phyloP scores from a whole-genome alignment of 2,797 vertebrate genomes.

The Melanotaenia trifasciata region DNA sequence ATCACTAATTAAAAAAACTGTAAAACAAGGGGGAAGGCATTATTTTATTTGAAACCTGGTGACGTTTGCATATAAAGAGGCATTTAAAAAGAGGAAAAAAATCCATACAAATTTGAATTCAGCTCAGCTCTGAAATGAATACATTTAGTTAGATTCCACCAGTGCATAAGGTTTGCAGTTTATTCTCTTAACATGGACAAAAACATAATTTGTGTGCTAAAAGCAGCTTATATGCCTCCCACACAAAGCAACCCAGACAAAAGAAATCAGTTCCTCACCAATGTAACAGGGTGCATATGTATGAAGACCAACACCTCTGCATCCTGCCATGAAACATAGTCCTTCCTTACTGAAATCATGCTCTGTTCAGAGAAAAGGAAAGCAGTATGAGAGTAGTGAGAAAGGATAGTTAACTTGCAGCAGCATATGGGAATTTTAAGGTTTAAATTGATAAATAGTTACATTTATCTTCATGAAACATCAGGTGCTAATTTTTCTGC shows the following conservation, averaged over 20 bases:
- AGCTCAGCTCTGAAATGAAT: not conserved
- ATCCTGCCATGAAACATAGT: not conserved
- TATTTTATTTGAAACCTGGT: not conserved
- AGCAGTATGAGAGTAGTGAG: no score
- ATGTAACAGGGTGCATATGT: not conserved
- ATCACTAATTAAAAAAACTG: no score
- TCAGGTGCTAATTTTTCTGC: constrained; percentile 1
- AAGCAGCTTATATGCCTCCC: constrained; percentile 31
- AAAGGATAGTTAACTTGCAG: not conserved
- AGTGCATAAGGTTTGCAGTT: not conserved
- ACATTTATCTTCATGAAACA: not conserved
- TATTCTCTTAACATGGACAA: not conserved
- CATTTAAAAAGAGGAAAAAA: not conserved
- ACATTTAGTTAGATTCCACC: not conserved
- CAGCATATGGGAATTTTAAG: not conserved
- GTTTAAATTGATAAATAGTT: constrained; percentile 1
- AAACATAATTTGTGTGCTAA: constrained; percentile 10
- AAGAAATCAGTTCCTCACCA: constrained; percentile 16
- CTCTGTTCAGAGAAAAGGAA: not conserved
- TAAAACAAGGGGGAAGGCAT: no score
- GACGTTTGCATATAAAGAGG: not conserved
- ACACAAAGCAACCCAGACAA: constrained; percentile 54
- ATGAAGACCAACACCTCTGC: not conserved
- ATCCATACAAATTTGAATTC: not conserved
- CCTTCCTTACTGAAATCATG: not conserved